phyloP scores from a whole-genome alignment of 2,888 invertebrate species.

The Athetis lepigone region DNA sequence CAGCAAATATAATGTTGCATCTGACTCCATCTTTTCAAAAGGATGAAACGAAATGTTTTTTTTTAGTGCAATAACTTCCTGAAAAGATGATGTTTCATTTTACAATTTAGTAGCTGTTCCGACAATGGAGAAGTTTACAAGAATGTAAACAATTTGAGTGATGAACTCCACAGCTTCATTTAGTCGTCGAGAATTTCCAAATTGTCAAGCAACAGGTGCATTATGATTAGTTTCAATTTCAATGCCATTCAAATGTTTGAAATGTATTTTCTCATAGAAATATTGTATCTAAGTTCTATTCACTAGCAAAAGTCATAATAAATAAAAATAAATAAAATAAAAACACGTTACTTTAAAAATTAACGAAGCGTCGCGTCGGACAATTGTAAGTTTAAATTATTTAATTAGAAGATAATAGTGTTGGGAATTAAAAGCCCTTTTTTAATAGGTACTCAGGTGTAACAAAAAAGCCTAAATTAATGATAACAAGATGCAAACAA shows the following conservation, averaged over 20 bases:
- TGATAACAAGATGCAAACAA: conserved; percentile 19
- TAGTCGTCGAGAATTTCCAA: conserved; percentile 44
- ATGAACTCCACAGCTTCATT: conserved; percentile 40
- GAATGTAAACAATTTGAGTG: conserved; percentile 21
- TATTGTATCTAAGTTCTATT: background rate
- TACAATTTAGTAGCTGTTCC: conserved; percentile 1
- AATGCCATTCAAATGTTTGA: background rate
- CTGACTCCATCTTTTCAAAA: conserved; percentile 64
- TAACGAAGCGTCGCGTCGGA: background rate
- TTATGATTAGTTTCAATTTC: conserved; percentile 32
- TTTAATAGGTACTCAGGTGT: too few species aligned
- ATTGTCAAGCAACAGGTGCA: conserved; percentile 64
- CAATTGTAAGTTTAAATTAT: too few species aligned
- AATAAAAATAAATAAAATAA: too few species aligned
- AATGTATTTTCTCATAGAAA: background rate
- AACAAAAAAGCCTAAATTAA: conserved; percentile 31
- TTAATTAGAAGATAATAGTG: too few species aligned
- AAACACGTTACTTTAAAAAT: too few species aligned
- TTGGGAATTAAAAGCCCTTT: too few species aligned
- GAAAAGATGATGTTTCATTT: conserved; percentile 20
- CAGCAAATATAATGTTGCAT: conserved; percentile 62
- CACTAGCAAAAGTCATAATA: background rate
- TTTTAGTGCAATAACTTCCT: conserved; percentile 58
- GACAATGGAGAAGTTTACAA: conserved; percentile 18
- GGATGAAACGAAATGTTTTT: conserved; percentile 43